Evolutionary conservation across 2,797 vertebrate species (phyloP).

Genomic region (Thalassophryne amazonica): DNA sequence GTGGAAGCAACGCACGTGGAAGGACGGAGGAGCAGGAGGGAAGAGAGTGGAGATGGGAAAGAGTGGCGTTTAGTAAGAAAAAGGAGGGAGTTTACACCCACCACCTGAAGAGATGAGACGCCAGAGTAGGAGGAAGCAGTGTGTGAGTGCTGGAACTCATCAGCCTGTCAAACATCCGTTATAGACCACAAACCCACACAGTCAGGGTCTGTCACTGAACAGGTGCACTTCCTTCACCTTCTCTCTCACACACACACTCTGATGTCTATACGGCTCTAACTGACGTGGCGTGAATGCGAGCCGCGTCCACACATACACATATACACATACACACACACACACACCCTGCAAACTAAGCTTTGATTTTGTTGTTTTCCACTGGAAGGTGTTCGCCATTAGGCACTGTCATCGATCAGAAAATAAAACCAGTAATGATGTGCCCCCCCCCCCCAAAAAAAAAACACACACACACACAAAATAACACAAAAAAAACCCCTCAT

Average conservation of each 20-base stretch:
- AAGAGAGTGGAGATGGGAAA: slow-evolving; percentile 44
- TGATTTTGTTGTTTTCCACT: slow-evolving; percentile 3
- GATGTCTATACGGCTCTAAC: neutral
- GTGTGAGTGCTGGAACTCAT: slow-evolving; percentile 50
- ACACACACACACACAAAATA: no score
- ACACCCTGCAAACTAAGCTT: no score
- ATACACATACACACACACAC: slow-evolving; percentile 20
- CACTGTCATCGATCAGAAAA: slow-evolving; percentile 56
- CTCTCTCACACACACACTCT: slow-evolving; percentile 12
- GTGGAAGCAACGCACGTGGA: slow-evolving; percentile 43
- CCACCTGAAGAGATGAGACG: slow-evolving; percentile 58
- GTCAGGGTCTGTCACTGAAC: slow-evolving; percentile 49
- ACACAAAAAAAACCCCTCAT: no score
- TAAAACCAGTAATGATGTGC: slow-evolving; percentile 20
- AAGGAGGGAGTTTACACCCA: slow-evolving; percentile 57
- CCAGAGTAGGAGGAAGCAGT: slow-evolving; percentile 55
- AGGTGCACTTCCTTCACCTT: slow-evolving; percentile 49
- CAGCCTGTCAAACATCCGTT: slow-evolving; percentile 70
- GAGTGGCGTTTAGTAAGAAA: slow-evolving; percentile 50
- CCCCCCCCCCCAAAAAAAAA: slow-evolving; percentile 9
- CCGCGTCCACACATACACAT: slow-evolving; percentile 16
- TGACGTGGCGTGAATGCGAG: no score
- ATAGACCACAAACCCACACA: slow-evolving; percentile 69
- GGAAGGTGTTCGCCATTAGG: slow-evolving; percentile 41
- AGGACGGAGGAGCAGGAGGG: slow-evolving; percentile 31